Base-by-base conservation (phyloP, 92 coral and sea anemone genomes). In the Paramuricea clavata region DNA sequence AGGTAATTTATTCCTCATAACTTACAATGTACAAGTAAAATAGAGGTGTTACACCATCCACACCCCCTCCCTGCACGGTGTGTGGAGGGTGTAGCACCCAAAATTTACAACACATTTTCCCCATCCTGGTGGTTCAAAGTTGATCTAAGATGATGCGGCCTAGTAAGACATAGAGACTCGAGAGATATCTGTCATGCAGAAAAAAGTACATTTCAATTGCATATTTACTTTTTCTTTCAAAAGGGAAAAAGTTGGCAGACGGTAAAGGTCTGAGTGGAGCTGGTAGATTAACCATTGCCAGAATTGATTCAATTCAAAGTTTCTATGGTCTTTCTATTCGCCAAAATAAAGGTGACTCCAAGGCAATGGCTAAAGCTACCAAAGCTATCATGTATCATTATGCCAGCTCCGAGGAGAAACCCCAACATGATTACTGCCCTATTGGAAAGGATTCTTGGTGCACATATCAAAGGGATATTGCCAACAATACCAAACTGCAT, bases 311-410 rank as follows among this genome's bases (percentile, higher is more conserved):
- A 6, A 83, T 91, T 1, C 94, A 87, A 62, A 83, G 72, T 69
- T 91, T 87, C 15, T 91, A 87, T 72, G 93, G 91, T 6, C 70
- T 81, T 36, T 75, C 80, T 4, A 78, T 85, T 12, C 77, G 87
- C 16, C 69, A 80, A 9, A 89, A 89, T 35, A 60, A 78, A 61
- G 89, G 89, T 5, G 69, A 87, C 49, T 81, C 91, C 8, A 83
- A 35, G 31, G 85, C 80, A 0, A 90, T 90, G 93, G 49, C 91
- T 8, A 82, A 52, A 26, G 88, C 91, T 1, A 86, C 86, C 1
- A 49, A 39, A 19, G 93, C 90, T 8, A 90, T 86, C n/a, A 32
- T 86, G 57, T 70, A 87, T 67, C 92, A 91, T 65, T 91, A 88
- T 74, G 50, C 82, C 32, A 88, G 92, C 22, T 60, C 88, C 0